These are phyloP conservation scores for Varecia variegata DNA, from an alignment of 2,797 vertebrate genomes.

Conservation along the genomic window DNA sequence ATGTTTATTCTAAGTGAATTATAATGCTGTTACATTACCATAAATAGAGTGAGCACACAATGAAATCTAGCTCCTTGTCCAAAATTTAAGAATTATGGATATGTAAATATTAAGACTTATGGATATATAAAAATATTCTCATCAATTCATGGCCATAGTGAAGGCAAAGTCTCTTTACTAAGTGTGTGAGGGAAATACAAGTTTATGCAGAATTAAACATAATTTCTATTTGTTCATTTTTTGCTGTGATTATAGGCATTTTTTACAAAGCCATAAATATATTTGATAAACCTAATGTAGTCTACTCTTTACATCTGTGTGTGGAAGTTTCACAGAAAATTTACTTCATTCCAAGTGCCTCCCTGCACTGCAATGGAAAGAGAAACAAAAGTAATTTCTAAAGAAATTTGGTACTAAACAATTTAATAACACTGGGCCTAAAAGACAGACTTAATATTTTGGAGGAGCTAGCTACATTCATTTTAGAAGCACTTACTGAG, in stretches of 20 bases:
- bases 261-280: background rate
- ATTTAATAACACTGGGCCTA: background rate
- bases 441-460: background rate
- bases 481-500: conserved; percentile 1
- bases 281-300: background rate
- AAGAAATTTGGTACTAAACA: conserved; percentile 7
- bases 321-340: background rate
- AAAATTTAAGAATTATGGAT: background rate
- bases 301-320: background rate
- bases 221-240: background rate
- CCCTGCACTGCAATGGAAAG: background rate
- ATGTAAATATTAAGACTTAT: background rate
- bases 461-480: background rate
- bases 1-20: background rate
- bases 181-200: background rate
- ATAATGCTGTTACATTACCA: background rate
- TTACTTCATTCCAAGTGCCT: background rate
- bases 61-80: background rate
- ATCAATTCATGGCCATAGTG: background rate
- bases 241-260: background rate
- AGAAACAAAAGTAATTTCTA: background rate
- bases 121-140: background rate
- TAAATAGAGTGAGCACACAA: background rate
- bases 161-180: background rate
- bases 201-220: background rate